These are phyloP conservation scores for Mythimna vitellina DNA, from an alignment of 2,888 invertebrate genomes.

Conservation along the genomic window DNA sequence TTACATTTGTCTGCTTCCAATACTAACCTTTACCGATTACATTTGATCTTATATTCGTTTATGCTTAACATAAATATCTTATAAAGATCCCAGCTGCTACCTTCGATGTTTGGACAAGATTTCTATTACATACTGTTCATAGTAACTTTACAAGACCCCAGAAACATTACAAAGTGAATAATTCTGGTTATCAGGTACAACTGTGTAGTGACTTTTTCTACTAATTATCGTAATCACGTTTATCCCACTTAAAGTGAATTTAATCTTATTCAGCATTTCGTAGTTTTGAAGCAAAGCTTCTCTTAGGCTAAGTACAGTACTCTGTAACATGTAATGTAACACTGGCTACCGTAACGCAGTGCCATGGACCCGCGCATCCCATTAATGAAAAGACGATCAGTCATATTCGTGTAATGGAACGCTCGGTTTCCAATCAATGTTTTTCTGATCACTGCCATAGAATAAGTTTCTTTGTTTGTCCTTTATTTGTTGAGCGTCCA, in stretches of 20 bases:
- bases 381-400: slow-evolving; percentile 14
- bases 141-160: slow-evolving; percentile 22
- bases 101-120: slow-evolving; percentile 32
- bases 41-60: slow-evolving; percentile 1
- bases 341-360: slow-evolving; percentile 13
- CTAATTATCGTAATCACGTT: slow-evolving; percentile 51
- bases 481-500: slow-evolving; percentile 26
- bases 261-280: slow-evolving; percentile 43
- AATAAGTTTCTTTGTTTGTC: slow-evolving; percentile 25
- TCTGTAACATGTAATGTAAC: slow-evolving; percentile 43
- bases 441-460: slow-evolving; percentile 39
- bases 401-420: slow-evolving; percentile 23
- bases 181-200: slow-evolving; percentile 34
- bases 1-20: background rate
- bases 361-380: slow-evolving; percentile 18
- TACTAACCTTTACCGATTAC: background rate
- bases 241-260: slow-evolving; percentile 50
- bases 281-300: slow-evolving; percentile 57
- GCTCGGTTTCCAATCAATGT: slow-evolving; percentile 19
- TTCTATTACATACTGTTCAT: slow-evolving; percentile 31
- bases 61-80: slow-evolving; percentile 9
- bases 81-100: background rate
- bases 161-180: slow-evolving; percentile 31
- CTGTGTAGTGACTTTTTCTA: slow-evolving; percentile 41
- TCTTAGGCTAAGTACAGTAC: slow-evolving; percentile 42